phyloP scores from a whole-genome alignment of 2,113 vertebrate genomes.

The Eretmodus cyanostictus region DNA sequence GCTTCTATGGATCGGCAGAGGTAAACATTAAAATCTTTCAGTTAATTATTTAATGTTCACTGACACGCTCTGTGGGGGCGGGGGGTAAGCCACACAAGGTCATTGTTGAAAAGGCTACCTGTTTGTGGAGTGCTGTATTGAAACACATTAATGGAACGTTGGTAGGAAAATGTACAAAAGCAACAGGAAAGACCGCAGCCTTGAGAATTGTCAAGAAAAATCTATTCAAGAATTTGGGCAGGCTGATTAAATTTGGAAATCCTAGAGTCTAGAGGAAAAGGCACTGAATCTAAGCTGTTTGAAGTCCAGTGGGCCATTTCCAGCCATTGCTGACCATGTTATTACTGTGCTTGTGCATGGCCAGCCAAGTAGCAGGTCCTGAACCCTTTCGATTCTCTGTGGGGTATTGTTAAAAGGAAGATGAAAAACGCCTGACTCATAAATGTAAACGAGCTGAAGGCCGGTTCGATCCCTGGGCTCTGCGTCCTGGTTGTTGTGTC shows the following conservation, averaged over 20 bases:
- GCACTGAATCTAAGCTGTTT: not conserved
- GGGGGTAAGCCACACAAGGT: not conserved
- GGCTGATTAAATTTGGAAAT: not conserved
- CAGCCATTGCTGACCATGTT: not conserved
- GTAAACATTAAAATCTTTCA: not conserved
- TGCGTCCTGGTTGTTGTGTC: not conserved
- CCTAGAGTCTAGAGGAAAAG: not conserved
- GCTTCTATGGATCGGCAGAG: not conserved
- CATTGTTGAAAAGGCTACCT: not conserved
- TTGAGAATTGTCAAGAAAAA: not conserved
- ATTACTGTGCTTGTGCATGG: not conserved
- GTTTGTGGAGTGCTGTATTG: not conserved
- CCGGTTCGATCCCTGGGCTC: not conserved
- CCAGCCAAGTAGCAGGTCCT: not conserved
- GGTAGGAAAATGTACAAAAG: not conserved
- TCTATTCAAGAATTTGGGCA: not conserved
- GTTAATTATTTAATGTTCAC: not conserved
- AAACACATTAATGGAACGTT: not conserved
- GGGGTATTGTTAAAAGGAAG: not conserved
- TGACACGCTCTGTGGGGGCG: not conserved
- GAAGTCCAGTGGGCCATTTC: not conserved
- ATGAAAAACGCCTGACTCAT: not conserved
- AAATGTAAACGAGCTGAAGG: not conserved
- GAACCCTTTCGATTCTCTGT: not conserved
- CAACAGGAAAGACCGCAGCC: not conserved